Conservation (phyloP, 2,888 invertebrate genomes). For the Mayetiola destructor region DNA sequence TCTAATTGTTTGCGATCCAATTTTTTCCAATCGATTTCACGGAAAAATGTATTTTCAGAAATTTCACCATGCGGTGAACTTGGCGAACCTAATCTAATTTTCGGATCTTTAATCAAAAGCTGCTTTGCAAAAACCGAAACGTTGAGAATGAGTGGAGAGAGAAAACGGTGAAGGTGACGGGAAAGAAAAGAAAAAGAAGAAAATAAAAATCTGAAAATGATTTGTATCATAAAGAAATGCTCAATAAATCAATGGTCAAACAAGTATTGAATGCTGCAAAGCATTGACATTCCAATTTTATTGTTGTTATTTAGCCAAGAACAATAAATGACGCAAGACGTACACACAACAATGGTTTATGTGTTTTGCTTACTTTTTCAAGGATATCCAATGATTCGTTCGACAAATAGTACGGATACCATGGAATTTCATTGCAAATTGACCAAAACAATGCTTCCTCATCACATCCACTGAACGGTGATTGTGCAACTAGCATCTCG, state of each 20-base stretch:
- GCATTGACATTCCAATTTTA: too few species aligned
- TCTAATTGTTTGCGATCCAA: conserved; percentile 77
- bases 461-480: conserved; percentile 96
- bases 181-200: background rate
- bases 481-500: conserved; percentile 98
- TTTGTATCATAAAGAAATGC: too few species aligned
- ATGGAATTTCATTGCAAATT: conserved; percentile 93
- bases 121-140: conserved; percentile 41
- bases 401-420: conserved; percentile 85
- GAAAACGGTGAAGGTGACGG: too few species aligned
- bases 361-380: conserved; percentile 45
- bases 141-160: too few species aligned
- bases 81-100: conserved; percentile 73
- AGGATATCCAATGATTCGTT: conserved; percentile 72
- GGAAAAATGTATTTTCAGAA: conserved; percentile 83
- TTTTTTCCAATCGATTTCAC: conserved; percentile 72
- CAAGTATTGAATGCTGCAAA: too few species aligned
- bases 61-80: conserved; percentile 82
- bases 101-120: conserved; percentile 86
- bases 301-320: background rate
- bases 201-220: conserved; percentile 11
- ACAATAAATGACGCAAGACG: background rate
- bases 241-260: background rate
- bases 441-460: conserved; percentile 99
- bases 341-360: conserved; percentile 26